Evolutionary conservation across 2,888 invertebrate genomes (phyloP), one percentile per base, ranked within the genome.

Genomic region (Copidosoma aretas): DNA sequence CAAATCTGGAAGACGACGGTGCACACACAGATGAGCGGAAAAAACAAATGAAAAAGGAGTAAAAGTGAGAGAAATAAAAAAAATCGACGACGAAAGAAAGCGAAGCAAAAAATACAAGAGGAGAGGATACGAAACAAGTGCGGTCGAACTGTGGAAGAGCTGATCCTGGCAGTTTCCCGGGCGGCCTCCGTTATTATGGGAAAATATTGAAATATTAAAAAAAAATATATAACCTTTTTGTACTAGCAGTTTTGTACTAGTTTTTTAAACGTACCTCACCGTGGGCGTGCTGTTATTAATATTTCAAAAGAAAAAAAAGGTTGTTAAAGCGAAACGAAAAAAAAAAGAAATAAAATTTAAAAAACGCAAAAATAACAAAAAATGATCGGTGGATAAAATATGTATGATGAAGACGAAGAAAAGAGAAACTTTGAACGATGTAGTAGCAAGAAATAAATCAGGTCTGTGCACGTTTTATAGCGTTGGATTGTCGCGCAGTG

Each of bases 201-300:
- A 24, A 25, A 54, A 22, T 54, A 54, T 43, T 54, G 24, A 62
- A 32, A 60, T n/a, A 17, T 57, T n/a, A 39, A 60, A 67, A 61
- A n/a, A 62, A 59, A 12, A 69, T 43, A 54, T 10, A 49, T 24
- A 67, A 60, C 78, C 81, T 79, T 86, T 86, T 86, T 86, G 84
- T 86, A 86, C 84, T 86, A 86, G 86, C 84, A 86, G 86, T 87
- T 87, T 87, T 86, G 84, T 86, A 87, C 86, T 84, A 86, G 86
- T 86, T 87, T 87, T 87, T 82, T 86, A 87, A 46, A 85, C 79
- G 82, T 85, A 84, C 79, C 79, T 81, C 79, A 79, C 76, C 76
- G 78, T 77, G 80, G 78, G 74, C 81, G 80, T 80, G 80, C 80
- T 81, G 79, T 81, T 82, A 80, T 80, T 77, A 78, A 80, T 79